Conservation (phyloP, 2,113 vertebrate genomes). For the Vulpes vulpes region DNA sequence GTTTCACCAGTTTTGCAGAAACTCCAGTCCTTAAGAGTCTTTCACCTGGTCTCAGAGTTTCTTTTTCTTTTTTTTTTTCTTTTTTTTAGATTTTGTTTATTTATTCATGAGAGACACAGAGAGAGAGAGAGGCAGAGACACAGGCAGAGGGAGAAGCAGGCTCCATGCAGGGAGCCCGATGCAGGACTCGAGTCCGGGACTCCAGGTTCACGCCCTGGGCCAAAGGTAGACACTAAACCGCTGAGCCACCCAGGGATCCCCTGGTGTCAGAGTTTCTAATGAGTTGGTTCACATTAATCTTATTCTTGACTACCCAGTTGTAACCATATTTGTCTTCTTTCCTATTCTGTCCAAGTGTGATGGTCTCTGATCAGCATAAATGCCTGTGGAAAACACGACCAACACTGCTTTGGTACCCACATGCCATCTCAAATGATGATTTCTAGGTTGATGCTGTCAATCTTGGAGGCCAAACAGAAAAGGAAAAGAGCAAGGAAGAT, state of each 20-base stretch:
- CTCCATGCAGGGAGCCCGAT: too few relatives aligned
- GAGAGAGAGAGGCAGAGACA: too few relatives aligned
- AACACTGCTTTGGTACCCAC: too few relatives aligned
- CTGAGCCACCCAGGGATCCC: too few relatives aligned
- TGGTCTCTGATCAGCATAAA: not conserved
- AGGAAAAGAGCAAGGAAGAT: not conserved
- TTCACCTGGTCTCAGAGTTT: not conserved
- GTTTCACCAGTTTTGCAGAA: not conserved
- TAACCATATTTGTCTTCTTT: not conserved
- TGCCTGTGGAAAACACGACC: too few relatives aligned
- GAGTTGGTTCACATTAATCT: accelerated
- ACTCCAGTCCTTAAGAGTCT: accelerated
- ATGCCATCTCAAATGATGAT: not conserved
- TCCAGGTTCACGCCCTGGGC: too few relatives aligned
- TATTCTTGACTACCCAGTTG: not conserved
- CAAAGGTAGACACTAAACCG: too few relatives aligned
- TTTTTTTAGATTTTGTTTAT: too few relatives aligned
- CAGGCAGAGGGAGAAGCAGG: too few relatives aligned
- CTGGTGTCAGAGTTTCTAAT: not conserved
- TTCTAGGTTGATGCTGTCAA: not conserved
- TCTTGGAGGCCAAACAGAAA: not conserved
- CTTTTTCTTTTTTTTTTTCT: too few relatives aligned
- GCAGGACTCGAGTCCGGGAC: too few relatives aligned
- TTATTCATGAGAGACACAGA: too few relatives aligned
- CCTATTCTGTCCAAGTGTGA: not conserved